Evolutionary conservation across 2,888 invertebrate genomes (phyloP).

Genomic region (Acheta domesticus): DNA sequence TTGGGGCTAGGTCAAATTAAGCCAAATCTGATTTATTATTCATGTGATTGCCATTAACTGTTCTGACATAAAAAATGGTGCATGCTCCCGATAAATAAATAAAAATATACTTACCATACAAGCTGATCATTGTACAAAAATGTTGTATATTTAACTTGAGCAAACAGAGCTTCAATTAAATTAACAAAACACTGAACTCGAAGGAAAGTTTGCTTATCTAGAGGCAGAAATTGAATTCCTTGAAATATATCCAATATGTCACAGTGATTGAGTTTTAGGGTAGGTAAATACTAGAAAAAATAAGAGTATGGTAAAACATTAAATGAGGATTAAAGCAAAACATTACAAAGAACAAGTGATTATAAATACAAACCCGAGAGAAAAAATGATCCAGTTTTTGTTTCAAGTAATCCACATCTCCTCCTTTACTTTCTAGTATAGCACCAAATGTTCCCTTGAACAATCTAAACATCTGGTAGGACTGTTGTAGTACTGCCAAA

Average conservation of each 20-base stretch:
- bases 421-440: constrained; percentile 54
- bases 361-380: constrained; percentile 58
- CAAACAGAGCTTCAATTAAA: constrained; percentile 71
- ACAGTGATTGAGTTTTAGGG: constrained; percentile 67
- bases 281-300: constrained; percentile 65
- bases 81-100: too few relatives aligned
- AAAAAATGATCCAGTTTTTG: constrained; percentile 75
- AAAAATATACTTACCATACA: constrained; percentile 67
- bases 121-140: constrained; percentile 90
- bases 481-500: constrained; percentile 65
- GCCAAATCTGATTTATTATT: background rate
- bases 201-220: constrained; percentile 85
- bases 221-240: constrained; percentile 87
- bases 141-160: constrained; percentile 73
- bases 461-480: constrained; percentile 81
- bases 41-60: background rate
- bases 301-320: background rate
- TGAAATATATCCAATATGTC: constrained; percentile 87
- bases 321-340: background rate
- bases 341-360: background rate
- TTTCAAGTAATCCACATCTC: constrained; percentile 59
- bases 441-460: constrained; percentile 75
- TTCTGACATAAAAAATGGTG: too few relatives aligned
- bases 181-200: constrained; percentile 89
- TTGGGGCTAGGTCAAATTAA: too few relatives aligned